Evolutionary conservation across 2,888 invertebrate species (phyloP).

Genomic region (Drosophila cyrtoloma): DNA sequence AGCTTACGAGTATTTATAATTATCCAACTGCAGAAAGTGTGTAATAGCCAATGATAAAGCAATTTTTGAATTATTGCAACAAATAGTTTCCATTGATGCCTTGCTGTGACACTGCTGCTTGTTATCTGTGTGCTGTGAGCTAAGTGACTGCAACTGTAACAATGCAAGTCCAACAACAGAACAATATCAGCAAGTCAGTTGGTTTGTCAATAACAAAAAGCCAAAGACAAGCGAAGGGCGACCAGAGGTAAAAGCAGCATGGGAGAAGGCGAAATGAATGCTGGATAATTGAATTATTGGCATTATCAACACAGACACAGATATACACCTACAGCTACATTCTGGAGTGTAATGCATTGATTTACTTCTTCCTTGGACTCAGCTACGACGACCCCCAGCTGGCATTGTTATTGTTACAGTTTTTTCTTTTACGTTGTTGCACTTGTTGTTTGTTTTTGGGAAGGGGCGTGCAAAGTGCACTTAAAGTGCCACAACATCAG

Average conservation of each 20-base stretch:
- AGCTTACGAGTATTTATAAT: not conserved
- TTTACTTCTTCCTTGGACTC: conserved; percentile 52
- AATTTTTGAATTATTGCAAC: conserved; percentile 35
- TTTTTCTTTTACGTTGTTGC: conserved; percentile 18
- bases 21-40: not conserved
- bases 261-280: conserved; percentile 34
- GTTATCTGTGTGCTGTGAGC: conserved; percentile 38
- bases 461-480: conserved; percentile 63
- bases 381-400: conserved; percentile 8
- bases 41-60: not conserved
- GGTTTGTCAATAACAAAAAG: conserved; percentile 64
- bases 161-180: conserved; percentile 32
- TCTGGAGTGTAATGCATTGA: conserved; percentile 71
- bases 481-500: conserved; percentile 61
- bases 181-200: conserved; percentile 53
- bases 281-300: conserved; percentile 75
- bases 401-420: conserved; percentile 14
- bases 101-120: conserved; percentile 41
- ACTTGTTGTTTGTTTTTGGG: conserved; percentile 51
- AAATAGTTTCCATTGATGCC: conserved; percentile 58
- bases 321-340: conserved; percentile 36
- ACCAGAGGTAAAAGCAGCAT: conserved; percentile 1
- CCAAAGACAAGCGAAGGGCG: conserved; percentile 30
- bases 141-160: conserved; percentile 55
- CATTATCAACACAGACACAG: conserved; percentile 62